These are phyloP conservation scores for Cylindroiulus punctatus DNA, from an alignment of 2,888 invertebrate species.

Conservation along the genomic window DNA sequence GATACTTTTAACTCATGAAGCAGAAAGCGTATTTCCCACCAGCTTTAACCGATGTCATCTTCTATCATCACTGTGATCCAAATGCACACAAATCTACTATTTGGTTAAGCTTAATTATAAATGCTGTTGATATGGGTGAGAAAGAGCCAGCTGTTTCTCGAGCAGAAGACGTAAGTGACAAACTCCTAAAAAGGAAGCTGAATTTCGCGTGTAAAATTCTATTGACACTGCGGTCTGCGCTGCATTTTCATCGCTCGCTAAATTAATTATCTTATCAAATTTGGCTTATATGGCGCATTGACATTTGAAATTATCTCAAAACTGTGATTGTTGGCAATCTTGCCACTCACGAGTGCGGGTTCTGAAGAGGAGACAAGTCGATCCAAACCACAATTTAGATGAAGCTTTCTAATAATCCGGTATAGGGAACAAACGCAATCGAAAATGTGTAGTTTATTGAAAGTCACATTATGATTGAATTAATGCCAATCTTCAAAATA, in stretches of 20 bases:
- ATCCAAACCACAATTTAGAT: constrained; percentile 12
- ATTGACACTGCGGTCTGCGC: background rate
- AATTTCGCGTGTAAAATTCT: background rate
- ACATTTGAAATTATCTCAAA: background rate
- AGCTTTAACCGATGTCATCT: constrained; percentile 1
- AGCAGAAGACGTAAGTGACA: background rate
- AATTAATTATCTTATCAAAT: constrained; percentile 27
- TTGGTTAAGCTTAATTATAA: constrained; percentile 27
- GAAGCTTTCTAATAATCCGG: background rate
- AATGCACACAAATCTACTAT: constrained; percentile 6
- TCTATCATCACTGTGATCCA: background rate
- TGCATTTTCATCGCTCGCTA: background rate
- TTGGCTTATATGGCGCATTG: background rate
- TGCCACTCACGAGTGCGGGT: background rate
- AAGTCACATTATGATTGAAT: no score
- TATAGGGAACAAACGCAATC: background rate
- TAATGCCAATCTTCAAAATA: no score
- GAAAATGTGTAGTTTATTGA: background rate
- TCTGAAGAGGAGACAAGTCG: background rate
- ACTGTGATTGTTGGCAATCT: background rate
- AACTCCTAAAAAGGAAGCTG: background rate
- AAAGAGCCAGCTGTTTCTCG: constrained; percentile 8
- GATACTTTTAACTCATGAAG: background rate
- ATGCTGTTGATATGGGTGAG: constrained; percentile 27
- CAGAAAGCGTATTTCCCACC: background rate